These are phyloP conservation scores for Stenurella melanura DNA, from an alignment of 2,888 invertebrate species.

Conservation along the genomic window DNA sequence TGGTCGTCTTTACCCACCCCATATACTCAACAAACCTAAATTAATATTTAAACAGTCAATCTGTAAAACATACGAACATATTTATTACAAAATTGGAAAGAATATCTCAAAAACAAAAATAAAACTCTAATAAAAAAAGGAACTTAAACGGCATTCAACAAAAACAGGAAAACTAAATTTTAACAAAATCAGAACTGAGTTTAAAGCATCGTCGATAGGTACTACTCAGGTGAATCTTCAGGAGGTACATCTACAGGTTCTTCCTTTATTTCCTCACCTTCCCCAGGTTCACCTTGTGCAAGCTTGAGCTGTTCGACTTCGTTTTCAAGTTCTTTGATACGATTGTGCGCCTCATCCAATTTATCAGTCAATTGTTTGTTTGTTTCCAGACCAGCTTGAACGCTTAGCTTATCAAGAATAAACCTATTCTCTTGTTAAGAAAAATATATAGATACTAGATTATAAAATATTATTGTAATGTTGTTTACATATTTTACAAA, in stretches of 20 bases:
- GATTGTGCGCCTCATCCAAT: slow-evolving; percentile 77
- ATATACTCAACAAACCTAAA: neutral
- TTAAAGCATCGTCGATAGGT: neutral
- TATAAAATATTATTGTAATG: no score
- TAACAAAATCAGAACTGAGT: slow-evolving; percentile 12
- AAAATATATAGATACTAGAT: slow-evolving; percentile 31
- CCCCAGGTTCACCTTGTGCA: slow-evolving; percentile 35
- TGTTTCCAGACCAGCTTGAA: slow-evolving; percentile 71
- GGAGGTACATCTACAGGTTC: slow-evolving; percentile 31
- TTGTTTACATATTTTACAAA: no score
- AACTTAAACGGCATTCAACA: slow-evolving; percentile 42
- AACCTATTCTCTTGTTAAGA: slow-evolving; percentile 69
- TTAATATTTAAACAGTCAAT: slow-evolving; percentile 19
- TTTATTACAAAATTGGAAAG: slow-evolving; percentile 9
- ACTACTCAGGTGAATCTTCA: slow-evolving; percentile 26
- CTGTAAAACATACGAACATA: neutral
- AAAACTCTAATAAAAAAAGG: slow-evolving; percentile 31
- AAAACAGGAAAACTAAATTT: slow-evolving; percentile 20
- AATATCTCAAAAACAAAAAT: slow-evolving; percentile 14
- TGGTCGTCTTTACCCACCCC: neutral
- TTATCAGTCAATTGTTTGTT: slow-evolving; percentile 69
- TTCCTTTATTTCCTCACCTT: slow-evolving; percentile 43
- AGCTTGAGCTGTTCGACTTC: slow-evolving; percentile 72
- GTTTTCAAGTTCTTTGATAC: slow-evolving; percentile 79
- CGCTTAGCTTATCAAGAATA: slow-evolving; percentile 74